Evolutionary conservation across 2,797 vertebrate species (phyloP).

Genomic region (Buceros bicornis): DNA sequence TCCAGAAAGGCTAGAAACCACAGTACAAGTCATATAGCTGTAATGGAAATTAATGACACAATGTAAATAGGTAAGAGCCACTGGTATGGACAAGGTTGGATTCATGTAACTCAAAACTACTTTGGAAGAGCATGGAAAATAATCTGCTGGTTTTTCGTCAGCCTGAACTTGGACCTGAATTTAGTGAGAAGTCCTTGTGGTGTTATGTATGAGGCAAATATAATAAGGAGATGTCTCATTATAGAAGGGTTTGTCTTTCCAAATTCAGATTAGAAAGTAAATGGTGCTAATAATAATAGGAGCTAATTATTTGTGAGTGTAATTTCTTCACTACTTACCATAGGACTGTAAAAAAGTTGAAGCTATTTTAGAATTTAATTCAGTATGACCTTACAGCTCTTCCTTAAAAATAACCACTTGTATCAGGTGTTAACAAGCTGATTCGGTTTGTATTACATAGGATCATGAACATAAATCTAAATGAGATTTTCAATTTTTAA

Average conservation of each 20-base stretch:
- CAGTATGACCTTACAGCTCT: not conserved
- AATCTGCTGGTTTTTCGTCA: not conserved
- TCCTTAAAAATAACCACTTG: not conserved
- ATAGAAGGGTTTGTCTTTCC: not conserved
- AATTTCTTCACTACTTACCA: not conserved
- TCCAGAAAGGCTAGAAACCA: not conserved
- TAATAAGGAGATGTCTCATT: not conserved
- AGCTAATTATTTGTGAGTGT: not conserved
- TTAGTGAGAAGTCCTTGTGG: not conserved
- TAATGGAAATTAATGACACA: not conserved
- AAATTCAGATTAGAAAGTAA: not conserved
- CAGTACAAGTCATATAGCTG: not conserved
- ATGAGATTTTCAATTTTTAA: not conserved
- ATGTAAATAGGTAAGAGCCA: not conserved
- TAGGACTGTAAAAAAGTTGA: not conserved
- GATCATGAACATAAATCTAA: not conserved
- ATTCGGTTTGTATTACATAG: not conserved
- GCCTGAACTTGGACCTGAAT: not conserved
- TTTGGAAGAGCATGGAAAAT: not conserved
- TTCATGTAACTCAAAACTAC: not conserved
- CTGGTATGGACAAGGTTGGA: not conserved
- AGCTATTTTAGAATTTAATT: not conserved
- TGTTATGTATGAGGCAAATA: not conserved
- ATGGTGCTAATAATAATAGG: not conserved
- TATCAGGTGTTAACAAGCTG: not conserved